Base-by-base conservation (phyloP, 2,888 invertebrate species). In the Ochlodes sylvanus region DNA sequence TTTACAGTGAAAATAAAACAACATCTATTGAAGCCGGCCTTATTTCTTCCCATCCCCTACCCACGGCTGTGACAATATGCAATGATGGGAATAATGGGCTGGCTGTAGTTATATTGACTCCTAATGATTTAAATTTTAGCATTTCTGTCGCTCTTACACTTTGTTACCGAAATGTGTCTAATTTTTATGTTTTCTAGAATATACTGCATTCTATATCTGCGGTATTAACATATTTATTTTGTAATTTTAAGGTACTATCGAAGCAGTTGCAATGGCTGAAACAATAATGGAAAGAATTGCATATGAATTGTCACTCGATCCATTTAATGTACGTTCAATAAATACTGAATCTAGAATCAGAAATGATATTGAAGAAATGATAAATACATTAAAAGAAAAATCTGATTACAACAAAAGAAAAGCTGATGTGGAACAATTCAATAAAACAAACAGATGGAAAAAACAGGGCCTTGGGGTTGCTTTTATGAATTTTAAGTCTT, bases 391-490 rank as follows among this genome's bases (percentile, higher is more conserved):
- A 9, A 92, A 92, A 75, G 80, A 79, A 52, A 91, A 92, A 70
- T 90, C 94, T 0, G 89, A 94, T 58, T 95, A 94, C 71, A 86
- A 87, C 0, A 76, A 83, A 19, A 86, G 96, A 41, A 90, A 87
- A 74, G 76, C 78, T 55, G 87, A 82, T 12, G 88, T 95, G 5
- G 83, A 90, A 19, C 77, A 86, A 12, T 96, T 94, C 76, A 96
- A 96, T 78, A 76, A 83, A n/a, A 74, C 92, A 70, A 96, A 97
- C 83, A 89, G 96, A 61, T 97, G 97, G 96, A 95, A 94, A 75
- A 97, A 97, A 82, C 93, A 94, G 62, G 97, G 95, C 0, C 83
- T 95, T 2, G 83, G 94, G 9, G 77, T 96, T 19, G 91, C 95
- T 0, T 94, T 96, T 0, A 93, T 96, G 87, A 94, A 93, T 70